Base-by-base conservation (phyloP, 2,797 vertebrate genomes). In the Tapera naevia region DNA sequence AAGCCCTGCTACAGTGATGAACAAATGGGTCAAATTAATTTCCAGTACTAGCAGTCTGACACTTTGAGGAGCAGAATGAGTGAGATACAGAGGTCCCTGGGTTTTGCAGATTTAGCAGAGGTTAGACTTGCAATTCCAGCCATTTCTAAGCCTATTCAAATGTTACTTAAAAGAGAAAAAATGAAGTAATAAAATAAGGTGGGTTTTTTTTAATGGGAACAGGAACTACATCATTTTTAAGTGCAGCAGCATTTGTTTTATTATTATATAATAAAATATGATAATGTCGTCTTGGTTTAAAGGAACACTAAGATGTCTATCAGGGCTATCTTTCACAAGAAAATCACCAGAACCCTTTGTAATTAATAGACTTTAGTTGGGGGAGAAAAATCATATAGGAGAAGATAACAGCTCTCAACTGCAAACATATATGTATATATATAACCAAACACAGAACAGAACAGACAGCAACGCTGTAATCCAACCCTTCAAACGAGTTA, bases 21-120 rank as follows among this genome's bases (percentile, higher is more conserved):
- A 96, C 97, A 91, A 94, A 96, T 91, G 94, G 92, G 83, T 96
- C 89, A 97, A 90, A 95, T 97, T 97, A 97, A 97, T 98, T 97
- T 97, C 89, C 70, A 91, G 46, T 86, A 37, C 48, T 93, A 93
- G 95, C 73, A 83, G 72, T 74, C 72, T 91, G 73, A 91, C 90
- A 46, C 23, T 97, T 86, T 93, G 89, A 93, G 85, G 90, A 96
- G 30, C 72, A 89, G 81, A 90, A 89, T 75, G 37, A 80, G 51
- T 67, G 79, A 90, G 94, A 37, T 45, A 76, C 33, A 81, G 86
- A 94, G 74, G 43, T 94, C 76, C 74, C 58, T 27, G 53, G 58
- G 16, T 93, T 84, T 96, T 90, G 78, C 64, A 51, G 54, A n/a
- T 88, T 74, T 74, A 27, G 74, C 86, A 94, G 72, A 91, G 57